Evolutionary conservation across 2,888 invertebrate genomes (phyloP).

Genomic region (Herminia tarsipennalis): DNA sequence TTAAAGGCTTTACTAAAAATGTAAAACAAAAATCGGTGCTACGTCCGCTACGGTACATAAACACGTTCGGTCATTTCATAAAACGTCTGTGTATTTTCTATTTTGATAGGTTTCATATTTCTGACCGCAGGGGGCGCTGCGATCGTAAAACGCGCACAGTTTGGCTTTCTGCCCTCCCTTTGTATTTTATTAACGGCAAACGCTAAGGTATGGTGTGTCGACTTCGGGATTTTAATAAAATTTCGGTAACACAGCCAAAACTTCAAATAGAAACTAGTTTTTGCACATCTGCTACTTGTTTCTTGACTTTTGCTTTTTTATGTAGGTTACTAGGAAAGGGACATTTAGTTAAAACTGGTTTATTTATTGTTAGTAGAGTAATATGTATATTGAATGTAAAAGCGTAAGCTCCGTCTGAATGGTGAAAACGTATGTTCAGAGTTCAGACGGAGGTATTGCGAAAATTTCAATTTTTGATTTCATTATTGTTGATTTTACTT

Average conservation of each 20-base stretch:
- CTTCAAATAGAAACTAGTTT: slow-evolving; percentile 16
- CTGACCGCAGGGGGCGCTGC: slow-evolving; percentile 62
- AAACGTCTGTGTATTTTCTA: slow-evolving; percentile 61
- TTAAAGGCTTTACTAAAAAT: slow-evolving; percentile 3
- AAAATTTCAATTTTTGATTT: too few relatives aligned
- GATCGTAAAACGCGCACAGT: slow-evolving; percentile 58
- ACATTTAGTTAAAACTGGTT: background rate
- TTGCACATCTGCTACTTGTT: slow-evolving; percentile 30
- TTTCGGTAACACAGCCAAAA: slow-evolving; percentile 43
- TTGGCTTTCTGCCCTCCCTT: slow-evolving; percentile 65
- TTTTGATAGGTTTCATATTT: slow-evolving; percentile 74
- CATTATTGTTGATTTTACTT: too few relatives aligned
- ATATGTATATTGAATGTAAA: too few relatives aligned
- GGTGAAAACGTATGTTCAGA: too few relatives aligned
- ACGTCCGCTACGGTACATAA: slow-evolving; percentile 46
- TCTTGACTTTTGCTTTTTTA: slow-evolving; percentile 6
- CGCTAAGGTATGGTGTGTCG: slow-evolving; percentile 53
- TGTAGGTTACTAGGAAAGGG: slow-evolving; percentile 1
- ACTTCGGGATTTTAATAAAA: slow-evolving; percentile 50
- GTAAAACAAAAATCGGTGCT: slow-evolving; percentile 34
- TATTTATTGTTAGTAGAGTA: background rate
- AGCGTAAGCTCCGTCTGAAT: too few relatives aligned
- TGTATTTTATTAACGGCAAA: slow-evolving; percentile 59
- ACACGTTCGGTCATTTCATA: slow-evolving; percentile 62
- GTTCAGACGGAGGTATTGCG: too few relatives aligned